Percentiles rank a stretch among this genome's conserved stretches.
phyloP scores from a whole-genome alignment of 2,888 invertebrate species.

The Orthosia cruda region DNA sequence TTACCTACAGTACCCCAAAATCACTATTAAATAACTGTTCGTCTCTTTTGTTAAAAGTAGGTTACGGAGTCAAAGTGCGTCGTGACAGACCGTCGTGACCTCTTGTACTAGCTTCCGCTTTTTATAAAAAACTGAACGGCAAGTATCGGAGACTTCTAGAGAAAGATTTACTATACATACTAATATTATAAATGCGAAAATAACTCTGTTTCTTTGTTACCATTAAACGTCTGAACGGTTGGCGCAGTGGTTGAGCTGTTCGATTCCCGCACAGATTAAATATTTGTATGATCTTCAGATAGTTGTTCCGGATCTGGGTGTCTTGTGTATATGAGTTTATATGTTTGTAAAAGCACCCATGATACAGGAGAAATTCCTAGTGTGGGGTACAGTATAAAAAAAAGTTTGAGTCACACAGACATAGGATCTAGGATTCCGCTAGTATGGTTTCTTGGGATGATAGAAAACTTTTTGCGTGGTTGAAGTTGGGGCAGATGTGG shows the following conservation, averaged over 20 bases:
- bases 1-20: conserved; percentile 39
- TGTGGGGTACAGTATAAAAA: too few relatives aligned
- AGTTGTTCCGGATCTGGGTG: not conserved
- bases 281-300: not conserved
- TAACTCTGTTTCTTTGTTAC: too few relatives aligned
- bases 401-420: too few relatives aligned
- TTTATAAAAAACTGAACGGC: conserved; percentile 3
- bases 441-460: too few relatives aligned
- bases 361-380: too few relatives aligned
- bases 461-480: too few relatives aligned
- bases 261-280: not conserved
- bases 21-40: conserved; percentile 45
- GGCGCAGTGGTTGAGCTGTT: too few relatives aligned
- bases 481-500: too few relatives aligned
- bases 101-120: conserved; percentile 29
- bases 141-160: conserved; percentile 14
- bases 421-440: too few relatives aligned
- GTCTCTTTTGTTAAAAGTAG: conserved; percentile 43
- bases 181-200: too few relatives aligned
- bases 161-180: not conserved
- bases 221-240: too few relatives aligned
- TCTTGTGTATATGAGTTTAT: not conserved
- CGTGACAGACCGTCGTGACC: conserved; percentile 47
- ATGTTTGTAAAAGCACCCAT: too few relatives aligned
- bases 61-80: conserved; percentile 28